phyloP scores from a whole-genome alignment of 2,888 invertebrate species.

The Limnephilus rhombicus region DNA sequence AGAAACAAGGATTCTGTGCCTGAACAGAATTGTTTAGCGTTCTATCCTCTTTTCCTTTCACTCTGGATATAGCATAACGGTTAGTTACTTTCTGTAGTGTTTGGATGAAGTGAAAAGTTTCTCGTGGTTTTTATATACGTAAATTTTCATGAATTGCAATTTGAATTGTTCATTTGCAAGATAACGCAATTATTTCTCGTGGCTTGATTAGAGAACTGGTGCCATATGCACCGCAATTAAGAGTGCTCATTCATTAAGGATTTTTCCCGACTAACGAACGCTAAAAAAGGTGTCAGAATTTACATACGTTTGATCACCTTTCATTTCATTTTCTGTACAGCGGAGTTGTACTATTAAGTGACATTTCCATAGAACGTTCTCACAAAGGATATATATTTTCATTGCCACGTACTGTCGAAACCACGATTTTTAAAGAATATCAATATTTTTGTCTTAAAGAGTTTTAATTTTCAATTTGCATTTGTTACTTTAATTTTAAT shows the following conservation, averaged over 20 bases:
- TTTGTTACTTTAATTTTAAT: too few species aligned
- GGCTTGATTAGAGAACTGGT: constrained; percentile 59
- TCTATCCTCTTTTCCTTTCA: not conserved
- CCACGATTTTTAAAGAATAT: too few species aligned
- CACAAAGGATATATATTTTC: not conserved
- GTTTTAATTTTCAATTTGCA: too few species aligned
- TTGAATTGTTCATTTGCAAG: not conserved
- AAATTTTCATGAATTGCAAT: constrained; percentile 17
- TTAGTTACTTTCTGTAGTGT: not conserved
- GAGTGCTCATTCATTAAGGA: constrained; percentile 60
- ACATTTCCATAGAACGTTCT: not conserved
- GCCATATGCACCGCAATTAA: constrained; percentile 63
- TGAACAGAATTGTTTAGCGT: not conserved
- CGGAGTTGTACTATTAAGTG: not conserved
- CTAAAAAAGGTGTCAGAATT: constrained; percentile 51
- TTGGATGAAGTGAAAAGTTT: not conserved
- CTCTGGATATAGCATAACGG: not conserved
- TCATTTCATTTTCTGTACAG: constrained; percentile 24
- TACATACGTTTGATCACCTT: constrained; percentile 53
- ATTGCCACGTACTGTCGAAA: too few species aligned
- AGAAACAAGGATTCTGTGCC: not conserved
- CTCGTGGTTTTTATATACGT: not conserved
- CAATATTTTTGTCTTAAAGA: too few species aligned
- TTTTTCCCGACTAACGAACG: constrained; percentile 53
- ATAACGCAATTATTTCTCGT: constrained; percentile 28